phyloP scores from a whole-genome alignment of 2,888 invertebrate genomes.

The Sminthurinus aureus region DNA sequence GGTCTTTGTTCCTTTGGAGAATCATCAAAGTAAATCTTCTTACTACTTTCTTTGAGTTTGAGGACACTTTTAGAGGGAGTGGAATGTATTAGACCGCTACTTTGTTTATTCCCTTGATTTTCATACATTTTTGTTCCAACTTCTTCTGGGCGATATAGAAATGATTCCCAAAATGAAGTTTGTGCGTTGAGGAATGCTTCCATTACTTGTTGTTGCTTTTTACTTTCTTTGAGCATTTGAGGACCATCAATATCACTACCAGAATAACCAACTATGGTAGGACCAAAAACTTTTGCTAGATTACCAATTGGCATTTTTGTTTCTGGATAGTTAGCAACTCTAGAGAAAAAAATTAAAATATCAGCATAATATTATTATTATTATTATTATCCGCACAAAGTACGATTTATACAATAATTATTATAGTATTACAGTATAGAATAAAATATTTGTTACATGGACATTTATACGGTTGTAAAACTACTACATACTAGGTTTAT shows the following conservation, averaged over 20 bases:
- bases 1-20: slow-evolving; percentile 53
- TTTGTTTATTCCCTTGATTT: slow-evolving; percentile 20
- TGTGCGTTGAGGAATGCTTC: slow-evolving; percentile 54
- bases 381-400: neutral
- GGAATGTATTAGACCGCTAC: slow-evolving; percentile 28
- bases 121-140: slow-evolving; percentile 45
- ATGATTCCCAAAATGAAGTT: slow-evolving; percentile 52
- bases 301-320: slow-evolving; percentile 93
- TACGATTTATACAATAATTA: slow-evolving; percentile 4
- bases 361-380: neutral
- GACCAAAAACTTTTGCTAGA: slow-evolving; percentile 90
- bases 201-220: slow-evolving; percentile 68
- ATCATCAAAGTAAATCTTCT: slow-evolving; percentile 57
- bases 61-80: slow-evolving; percentile 46
- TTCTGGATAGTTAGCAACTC: slow-evolving; percentile 80
- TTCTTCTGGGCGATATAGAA: slow-evolving; percentile 50
- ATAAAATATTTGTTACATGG: too few species aligned
- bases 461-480: neutral
- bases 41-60: slow-evolving; percentile 42
- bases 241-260: slow-evolving; percentile 71
- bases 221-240: slow-evolving; percentile 79
- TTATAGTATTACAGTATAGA: neutral
- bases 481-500: neutral
- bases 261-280: slow-evolving; percentile 91
- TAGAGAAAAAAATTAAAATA: slow-evolving; percentile 62